Evolutionary conservation across 2,888 invertebrate species (phyloP).

Genomic region (Cyaniris semiargus): DNA sequence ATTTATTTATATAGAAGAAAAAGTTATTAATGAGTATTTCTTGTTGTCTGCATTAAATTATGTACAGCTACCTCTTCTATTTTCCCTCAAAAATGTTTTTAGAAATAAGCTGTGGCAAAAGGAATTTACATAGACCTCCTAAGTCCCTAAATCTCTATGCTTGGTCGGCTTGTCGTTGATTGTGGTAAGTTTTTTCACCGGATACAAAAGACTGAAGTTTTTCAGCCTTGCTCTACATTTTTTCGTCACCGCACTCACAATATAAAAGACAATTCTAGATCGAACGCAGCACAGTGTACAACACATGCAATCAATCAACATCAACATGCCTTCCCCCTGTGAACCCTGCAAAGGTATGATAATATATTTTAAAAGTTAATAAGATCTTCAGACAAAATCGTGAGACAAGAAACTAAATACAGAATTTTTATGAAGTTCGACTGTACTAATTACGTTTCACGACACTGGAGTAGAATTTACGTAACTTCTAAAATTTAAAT

Average conservation of each 20-base stretch:
- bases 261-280: conserved; percentile 56
- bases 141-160: not conserved
- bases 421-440: too few relatives aligned
- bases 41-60: too few relatives aligned
- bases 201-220: conserved; percentile 41
- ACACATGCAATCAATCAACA: conserved; percentile 40
- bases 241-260: conserved; percentile 52
- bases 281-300: conserved; percentile 49
- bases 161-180: not conserved
- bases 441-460: too few relatives aligned
- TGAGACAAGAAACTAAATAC: not conserved
- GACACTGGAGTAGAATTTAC: too few relatives aligned
- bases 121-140: not conserved
- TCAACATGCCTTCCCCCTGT: conserved; percentile 79
- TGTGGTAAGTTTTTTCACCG: conserved; percentile 4
- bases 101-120: not conserved
- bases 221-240: conserved; percentile 64
- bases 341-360: conserved; percentile 81
- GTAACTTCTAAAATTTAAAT: too few relatives aligned
- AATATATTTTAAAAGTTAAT: not conserved
- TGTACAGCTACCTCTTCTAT: too few relatives aligned
- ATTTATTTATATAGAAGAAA: too few relatives aligned
- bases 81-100: not conserved
- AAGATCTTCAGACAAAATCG: not conserved
- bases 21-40: too few relatives aligned